These are phyloP conservation scores for Prietella phreatophila DNA, from an alignment of 2,113 vertebrate genomes.

Conservation along the genomic window DNA sequence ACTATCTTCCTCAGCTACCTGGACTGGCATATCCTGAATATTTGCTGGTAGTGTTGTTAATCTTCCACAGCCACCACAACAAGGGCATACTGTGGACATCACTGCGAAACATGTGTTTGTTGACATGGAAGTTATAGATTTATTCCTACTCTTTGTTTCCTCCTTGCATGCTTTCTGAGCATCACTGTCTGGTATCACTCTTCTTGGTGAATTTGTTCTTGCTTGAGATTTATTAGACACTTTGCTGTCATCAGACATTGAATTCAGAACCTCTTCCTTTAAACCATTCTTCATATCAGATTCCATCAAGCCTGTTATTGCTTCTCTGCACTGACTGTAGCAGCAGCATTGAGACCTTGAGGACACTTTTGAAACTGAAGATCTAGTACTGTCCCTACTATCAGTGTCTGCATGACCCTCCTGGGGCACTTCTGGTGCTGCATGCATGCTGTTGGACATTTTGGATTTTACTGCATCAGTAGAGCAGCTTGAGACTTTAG, in stretches of 20 bases:
- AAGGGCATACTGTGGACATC: slow-evolving; percentile 56
- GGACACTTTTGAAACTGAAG: slow-evolving; percentile 39
- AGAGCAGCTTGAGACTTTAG: slow-evolving; percentile 42
- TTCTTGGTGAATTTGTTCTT: slow-evolving; percentile 6
- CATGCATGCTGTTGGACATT: slow-evolving; percentile 36
- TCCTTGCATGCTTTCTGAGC: slow-evolving; percentile 25
- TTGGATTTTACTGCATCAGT: slow-evolving; percentile 44
- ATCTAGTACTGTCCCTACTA: slow-evolving; percentile 20
- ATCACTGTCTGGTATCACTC: background rate
- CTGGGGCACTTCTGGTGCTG: slow-evolving; percentile 21
- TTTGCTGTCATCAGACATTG: slow-evolving; percentile 50
- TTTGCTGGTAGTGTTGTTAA: slow-evolving; percentile 27
- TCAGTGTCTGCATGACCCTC: slow-evolving; percentile 6
- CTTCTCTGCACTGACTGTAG: slow-evolving; percentile 51
- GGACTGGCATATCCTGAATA: slow-evolving; percentile 29
- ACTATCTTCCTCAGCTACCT: slow-evolving; percentile 36
- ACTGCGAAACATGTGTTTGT: slow-evolving; percentile 47
- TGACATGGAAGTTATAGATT: slow-evolving; percentile 57
- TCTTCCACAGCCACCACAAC: slow-evolving; percentile 63
- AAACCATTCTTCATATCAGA: slow-evolving; percentile 10
- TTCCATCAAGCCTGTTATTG: slow-evolving; percentile 32
- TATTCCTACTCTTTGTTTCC: slow-evolving; percentile 44
- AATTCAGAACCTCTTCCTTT: slow-evolving; percentile 37
- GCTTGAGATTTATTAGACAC: slow-evolving; percentile 41
- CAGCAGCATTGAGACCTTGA: slow-evolving; percentile 54